These are phyloP conservation scores for Polydrusus tereticollis DNA, from an alignment of 2,888 invertebrate genomes.

Conservation along the genomic window DNA sequence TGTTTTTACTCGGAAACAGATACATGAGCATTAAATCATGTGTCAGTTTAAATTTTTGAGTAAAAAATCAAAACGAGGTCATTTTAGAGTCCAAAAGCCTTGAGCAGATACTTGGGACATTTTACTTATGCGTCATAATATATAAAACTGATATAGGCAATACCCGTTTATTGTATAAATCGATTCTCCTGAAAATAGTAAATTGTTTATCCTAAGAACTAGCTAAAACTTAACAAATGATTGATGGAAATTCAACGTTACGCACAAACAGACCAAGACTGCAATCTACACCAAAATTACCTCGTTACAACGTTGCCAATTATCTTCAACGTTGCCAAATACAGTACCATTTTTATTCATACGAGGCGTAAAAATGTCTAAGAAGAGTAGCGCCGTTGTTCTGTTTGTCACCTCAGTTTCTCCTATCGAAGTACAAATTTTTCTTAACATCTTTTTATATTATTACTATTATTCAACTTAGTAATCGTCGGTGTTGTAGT, in stretches of 20 bases:
- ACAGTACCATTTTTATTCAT: constrained; percentile 13
- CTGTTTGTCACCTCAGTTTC: constrained; percentile 55
- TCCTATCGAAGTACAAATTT: constrained; percentile 68
- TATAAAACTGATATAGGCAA: neutral
- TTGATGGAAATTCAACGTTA: constrained; percentile 29
- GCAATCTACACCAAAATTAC: constrained; percentile 46
- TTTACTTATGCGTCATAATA: neutral
- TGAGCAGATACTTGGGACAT: neutral
- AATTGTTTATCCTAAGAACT: constrained; percentile 22
- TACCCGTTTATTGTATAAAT: constrained; percentile 21
- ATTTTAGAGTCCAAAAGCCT: neutral
- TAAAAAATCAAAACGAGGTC: too few relatives aligned
- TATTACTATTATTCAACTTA: constrained; percentile 58
- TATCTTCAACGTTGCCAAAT: constrained; percentile 41
- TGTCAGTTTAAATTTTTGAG: too few relatives aligned
- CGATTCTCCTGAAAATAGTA: constrained; percentile 23
- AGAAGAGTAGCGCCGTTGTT: constrained; percentile 47
- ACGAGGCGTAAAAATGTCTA: constrained; percentile 5
- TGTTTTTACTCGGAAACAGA: too few relatives aligned
- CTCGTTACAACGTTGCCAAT: constrained; percentile 45
- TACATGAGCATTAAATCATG: too few relatives aligned
- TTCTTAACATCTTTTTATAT: constrained; percentile 51
- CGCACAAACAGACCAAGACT: constrained; percentile 48
- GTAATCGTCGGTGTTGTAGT: constrained; percentile 66
- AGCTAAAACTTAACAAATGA: constrained; percentile 31